A percentile compares a stretch with the other conserved stretches of the same genome.
These are phyloP conservation scores for Ptilonorhynchus violaceus DNA, from an alignment of 2,113 vertebrate genomes.

Conservation along the genomic window DNA sequence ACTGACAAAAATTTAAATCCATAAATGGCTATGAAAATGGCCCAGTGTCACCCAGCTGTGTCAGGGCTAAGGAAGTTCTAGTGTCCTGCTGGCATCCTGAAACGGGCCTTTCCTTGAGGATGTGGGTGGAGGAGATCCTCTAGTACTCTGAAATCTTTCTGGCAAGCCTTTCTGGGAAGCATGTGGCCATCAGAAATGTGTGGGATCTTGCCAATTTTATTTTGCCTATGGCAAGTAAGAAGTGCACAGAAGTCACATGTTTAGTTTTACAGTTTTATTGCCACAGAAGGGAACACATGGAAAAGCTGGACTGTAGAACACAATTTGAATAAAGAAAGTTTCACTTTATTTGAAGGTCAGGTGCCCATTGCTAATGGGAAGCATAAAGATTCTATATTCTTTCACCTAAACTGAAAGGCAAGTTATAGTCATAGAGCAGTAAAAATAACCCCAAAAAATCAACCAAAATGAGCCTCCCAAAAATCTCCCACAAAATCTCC, in stretches of 20 bases:
- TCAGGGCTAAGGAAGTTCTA: not conserved
- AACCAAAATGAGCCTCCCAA: not conserved
- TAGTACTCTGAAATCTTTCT: not conserved
- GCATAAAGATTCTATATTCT: not conserved
- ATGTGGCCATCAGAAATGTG: not conserved
- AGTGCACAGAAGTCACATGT: rapidly evolving
- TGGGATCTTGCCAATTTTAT: not conserved
- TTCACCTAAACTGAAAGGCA: not conserved
- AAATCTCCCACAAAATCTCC: not conserved
- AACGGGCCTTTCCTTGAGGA: not conserved
- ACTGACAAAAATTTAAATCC: not conserved
- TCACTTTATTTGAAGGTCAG: not conserved
- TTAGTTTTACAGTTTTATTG: not conserved
- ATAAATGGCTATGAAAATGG: rapidly evolving
- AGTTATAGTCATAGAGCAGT: not conserved
- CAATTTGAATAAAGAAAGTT: not conserved
- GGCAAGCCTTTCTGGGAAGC: not conserved
- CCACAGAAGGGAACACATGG: not conserved
- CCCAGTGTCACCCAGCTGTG: not conserved
- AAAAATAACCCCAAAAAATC: not conserved
- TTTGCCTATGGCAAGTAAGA: rapidly evolving
- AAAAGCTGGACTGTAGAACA: not conserved
- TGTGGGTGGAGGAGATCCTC: rapidly evolving
- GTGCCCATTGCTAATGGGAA: not conserved
- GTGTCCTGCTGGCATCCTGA: not conserved